Conservation (phyloP, 2,888 invertebrate genomes). For the Dendrolimus pini region DNA sequence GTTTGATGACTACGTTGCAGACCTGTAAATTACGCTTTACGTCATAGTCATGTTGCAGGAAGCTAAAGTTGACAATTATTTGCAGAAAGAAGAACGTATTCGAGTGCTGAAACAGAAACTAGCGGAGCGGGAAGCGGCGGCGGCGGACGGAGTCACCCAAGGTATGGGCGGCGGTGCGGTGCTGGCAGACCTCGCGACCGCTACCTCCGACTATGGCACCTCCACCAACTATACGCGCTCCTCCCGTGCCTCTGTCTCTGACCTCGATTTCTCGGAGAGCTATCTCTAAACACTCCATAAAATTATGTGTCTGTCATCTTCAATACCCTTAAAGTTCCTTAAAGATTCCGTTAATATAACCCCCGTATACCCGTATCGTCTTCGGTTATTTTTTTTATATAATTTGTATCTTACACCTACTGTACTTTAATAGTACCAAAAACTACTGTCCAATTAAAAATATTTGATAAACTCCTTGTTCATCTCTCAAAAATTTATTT, state of each 20-base stretch:
- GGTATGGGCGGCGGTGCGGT: conserved; percentile 83
- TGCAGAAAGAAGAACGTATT: conserved; percentile 93
- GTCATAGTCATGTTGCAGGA: background rate
- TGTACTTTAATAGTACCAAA: too few species aligned
- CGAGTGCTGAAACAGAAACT: conserved; percentile 87
- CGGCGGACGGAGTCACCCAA: conserved; percentile 78
- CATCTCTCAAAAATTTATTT: too few species aligned
- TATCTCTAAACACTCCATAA: conserved; percentile 76
- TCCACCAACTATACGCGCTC: conserved; percentile 89
- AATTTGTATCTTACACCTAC: too few species aligned
- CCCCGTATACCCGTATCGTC: too few species aligned
- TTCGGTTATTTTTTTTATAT: too few species aligned
- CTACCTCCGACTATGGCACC: conserved; percentile 86
- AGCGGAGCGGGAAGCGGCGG: conserved; percentile 85
- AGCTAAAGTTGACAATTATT: conserved; percentile 15
- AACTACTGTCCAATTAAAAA: too few species aligned
- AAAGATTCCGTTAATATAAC: too few species aligned
- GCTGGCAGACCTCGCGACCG: conserved; percentile 86
- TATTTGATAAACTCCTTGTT: too few species aligned
- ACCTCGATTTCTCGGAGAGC: conserved; percentile 92
- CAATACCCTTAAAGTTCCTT: too few species aligned
- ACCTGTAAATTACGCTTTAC: background rate
- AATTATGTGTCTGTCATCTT: too few species aligned
- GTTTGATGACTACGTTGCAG: too few species aligned
- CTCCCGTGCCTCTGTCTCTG: conserved; percentile 89